These are phyloP conservation scores for Callitettix versicolor DNA, from an alignment of 1,140 invertebrate genomes.

Conservation along the genomic window DNA sequence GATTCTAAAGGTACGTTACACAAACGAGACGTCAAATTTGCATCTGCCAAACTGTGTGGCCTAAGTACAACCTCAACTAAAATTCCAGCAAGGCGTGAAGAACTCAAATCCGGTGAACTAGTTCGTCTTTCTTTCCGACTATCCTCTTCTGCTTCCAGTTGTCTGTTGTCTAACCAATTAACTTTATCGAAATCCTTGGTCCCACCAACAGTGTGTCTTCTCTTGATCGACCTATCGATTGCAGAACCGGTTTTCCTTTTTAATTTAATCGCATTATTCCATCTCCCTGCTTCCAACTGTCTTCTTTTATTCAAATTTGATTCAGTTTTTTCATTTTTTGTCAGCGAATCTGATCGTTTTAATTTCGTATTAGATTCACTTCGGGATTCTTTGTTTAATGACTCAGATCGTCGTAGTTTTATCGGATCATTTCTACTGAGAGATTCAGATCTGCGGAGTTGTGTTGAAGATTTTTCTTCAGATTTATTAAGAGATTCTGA, in stretches of 20 bases:
- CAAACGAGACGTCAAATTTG: constrained; percentile 18
- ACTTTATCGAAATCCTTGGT: constrained; percentile 72
- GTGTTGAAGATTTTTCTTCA: constrained; percentile 24
- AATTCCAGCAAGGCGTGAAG: constrained; percentile 36
- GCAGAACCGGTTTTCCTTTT: constrained; percentile 65
- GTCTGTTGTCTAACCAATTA: constrained; percentile 43
- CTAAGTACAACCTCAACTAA: constrained; percentile 35
- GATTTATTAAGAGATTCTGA: constrained; percentile 50
- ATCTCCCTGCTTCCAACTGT: constrained; percentile 37
- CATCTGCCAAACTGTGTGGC: constrained; percentile 37
- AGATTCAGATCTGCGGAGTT: constrained; percentile 21
- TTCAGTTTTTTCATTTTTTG: constrained; percentile 72
- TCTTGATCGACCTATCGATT: constrained; percentile 60
- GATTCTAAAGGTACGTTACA: constrained; percentile 21
- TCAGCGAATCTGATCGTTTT: constrained; percentile 54
- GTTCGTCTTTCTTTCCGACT: constrained; percentile 41
- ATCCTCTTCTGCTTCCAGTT: constrained; percentile 39
- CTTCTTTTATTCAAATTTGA: constrained; percentile 62
- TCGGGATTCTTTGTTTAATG: constrained; percentile 33
- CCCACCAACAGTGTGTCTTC: constrained; percentile 84
- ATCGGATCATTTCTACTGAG: constrained; percentile 2
- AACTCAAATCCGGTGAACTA: constrained; percentile 49
- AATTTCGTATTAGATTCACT: constrained; percentile 31
- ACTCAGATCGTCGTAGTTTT: constrained; percentile 32
- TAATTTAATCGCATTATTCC: constrained; percentile 42